Base-by-base conservation (phyloP, 2,113 vertebrate species). In the Pantherophis guttatus region DNA sequence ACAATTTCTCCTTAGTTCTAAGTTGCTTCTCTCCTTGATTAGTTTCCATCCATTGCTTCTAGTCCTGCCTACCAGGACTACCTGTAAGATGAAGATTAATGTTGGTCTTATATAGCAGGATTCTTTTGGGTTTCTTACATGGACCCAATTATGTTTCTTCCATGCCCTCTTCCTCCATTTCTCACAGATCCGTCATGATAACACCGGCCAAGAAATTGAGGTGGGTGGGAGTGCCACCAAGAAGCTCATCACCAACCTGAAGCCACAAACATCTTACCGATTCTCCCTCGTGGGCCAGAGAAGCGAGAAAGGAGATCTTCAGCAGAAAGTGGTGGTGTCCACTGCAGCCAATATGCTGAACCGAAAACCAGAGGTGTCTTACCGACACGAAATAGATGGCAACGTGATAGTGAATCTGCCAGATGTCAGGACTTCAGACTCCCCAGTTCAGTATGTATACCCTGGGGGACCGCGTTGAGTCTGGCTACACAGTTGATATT, bases 241-340 rank as follows among this genome's bases (percentile, higher is more conserved):
- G 96, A 98, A 98, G 9, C 97, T 99, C 75, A 98, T 99, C 96
- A 98, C 98, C 9, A 98, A 98, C 93, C 97, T 99, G 89, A 98
- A 97, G 94, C 98, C 99, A 85, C 98, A 99, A 96, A 99, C 97
- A 4, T 98, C 98, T 92, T 99, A 99, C 90, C 98, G 98, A 94
- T 99, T 99, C 0, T 98, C 98, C 93, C 98, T 99, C 93, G 98
- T 98, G 55, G 99, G 98, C 96, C 98, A 98, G 2, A 99, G 99
- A 94, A 98, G 98, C 70, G 97, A 97, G 89, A 98, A 99, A 52
- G 98, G 98, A 0, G 99, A 98, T 11, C 97, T 98, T 52, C 98
- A 98, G 95, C 99, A 99, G 96, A 98, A 98, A 0, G 98, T 99
- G 0, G 96, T 98, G 0, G 98, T 98, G 95, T 98, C 98, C 95